Evolutionary conservation across 2,888 invertebrate genomes (phyloP), one percentile per base, ranked within the genome.

Genomic region (Phalera bucephala): DNA sequence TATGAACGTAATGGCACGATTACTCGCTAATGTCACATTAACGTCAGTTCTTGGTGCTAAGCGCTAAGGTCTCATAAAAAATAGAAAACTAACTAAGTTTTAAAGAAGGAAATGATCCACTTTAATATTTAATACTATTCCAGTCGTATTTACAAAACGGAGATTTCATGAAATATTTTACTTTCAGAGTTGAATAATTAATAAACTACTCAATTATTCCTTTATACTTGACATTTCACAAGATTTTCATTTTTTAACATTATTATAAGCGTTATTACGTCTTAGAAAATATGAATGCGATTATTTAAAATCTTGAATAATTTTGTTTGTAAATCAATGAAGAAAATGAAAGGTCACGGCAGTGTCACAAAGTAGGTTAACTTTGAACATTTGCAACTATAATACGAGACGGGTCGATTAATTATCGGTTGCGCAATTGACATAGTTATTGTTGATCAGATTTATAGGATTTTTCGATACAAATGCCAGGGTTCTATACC

Each of bases 331-430:
- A 28, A 38, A 40, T 46, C 31, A 40, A 40, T 48, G 40, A 43
- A 39, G 22, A 17, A 22, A 41, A 36, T 25, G 21, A 51, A 48
- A 58, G 52, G 56, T 50, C 52, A 52, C 12, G 21, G 23, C 19
- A 11, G 22, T 43, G 55, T 49, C 55, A 59, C 17, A 48, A 55
- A 49, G 27, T 59, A 46, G 57, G 50, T 45, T 52, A 48, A 33
- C 33, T 49, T 37, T 34, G 25, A 27, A 34, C 9, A 49, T 59
- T 52, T 35, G 49, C 51, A 41, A 45, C 36, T 39, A 35, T 27
- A 48, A 39, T 54, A 26, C 42, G 21, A 31, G 1, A 15, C 10
- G 26, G 27, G 27, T 42, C 32, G 37, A 33, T 31, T 29, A 32
- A 37, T 11, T 38, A 35, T 14, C 20, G 20, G 33, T 29, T 36